A percentile compares a stretch with the other conserved stretches of the same genome.
phyloP scores from a whole-genome alignment of 2,888 invertebrate genomes.

The Dynastes tityus region DNA sequence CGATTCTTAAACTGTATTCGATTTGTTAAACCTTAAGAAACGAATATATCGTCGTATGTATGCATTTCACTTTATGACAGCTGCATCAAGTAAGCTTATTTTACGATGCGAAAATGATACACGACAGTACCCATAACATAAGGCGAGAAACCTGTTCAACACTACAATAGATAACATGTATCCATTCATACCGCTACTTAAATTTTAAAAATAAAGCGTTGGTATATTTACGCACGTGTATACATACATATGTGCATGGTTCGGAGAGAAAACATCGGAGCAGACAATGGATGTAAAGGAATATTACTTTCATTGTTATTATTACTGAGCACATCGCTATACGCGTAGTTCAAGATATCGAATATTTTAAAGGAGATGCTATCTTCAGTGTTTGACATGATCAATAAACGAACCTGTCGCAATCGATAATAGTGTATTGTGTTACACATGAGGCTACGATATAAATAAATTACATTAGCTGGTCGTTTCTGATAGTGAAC shows the following conservation, averaged over 20 bases:
- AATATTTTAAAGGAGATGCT: slow-evolving; percentile 31
- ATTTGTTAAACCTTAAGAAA: no score
- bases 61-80: no score
- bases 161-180: neutral
- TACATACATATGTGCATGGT: neutral
- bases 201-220: neutral
- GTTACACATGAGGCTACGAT: slow-evolving; percentile 34
- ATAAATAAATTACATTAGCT: slow-evolving; percentile 36
- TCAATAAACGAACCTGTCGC: slow-evolving; percentile 43
- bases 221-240: no score
- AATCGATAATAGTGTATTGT: slow-evolving; percentile 45
- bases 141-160: neutral
- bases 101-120: neutral
- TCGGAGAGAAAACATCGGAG: neutral
- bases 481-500: slow-evolving; percentile 10
- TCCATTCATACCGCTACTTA: neutral
- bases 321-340: slow-evolving; percentile 3
- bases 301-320: slow-evolving; percentile 19
- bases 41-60: no score
- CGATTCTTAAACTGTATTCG: no score
- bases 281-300: slow-evolving; percentile 20
- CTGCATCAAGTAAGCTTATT: no score
- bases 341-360: slow-evolving; percentile 1
- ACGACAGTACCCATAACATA: neutral
- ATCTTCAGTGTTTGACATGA: slow-evolving; percentile 31